phyloP scores from a whole-genome alignment of 2,888 invertebrate species.

The Aporophyla nigra region DNA sequence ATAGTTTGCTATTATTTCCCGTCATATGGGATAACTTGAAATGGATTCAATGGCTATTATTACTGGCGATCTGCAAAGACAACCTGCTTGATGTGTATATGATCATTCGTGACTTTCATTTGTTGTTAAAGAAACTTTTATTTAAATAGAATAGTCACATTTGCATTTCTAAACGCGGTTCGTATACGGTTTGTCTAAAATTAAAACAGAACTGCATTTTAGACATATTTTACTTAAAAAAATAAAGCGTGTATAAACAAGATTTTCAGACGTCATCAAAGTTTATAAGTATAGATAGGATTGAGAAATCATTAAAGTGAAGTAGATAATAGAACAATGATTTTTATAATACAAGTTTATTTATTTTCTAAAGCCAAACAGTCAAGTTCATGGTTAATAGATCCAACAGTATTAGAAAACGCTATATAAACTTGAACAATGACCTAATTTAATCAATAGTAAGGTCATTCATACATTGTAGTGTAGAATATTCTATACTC shows the following conservation, averaged over 20 bases:
- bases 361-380: background rate
- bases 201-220: no score
- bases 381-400: background rate
- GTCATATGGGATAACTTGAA: slow-evolving; percentile 12
- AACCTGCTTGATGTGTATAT: background rate
- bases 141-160: background rate
- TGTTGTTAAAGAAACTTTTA: background rate
- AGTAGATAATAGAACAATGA: no score
- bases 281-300: background rate
- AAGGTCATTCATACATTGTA: background rate
- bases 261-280: background rate
- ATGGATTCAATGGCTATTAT: slow-evolving; percentile 13
- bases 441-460: background rate
- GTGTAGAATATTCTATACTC: slow-evolving; percentile 37
- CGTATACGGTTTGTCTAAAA: background rate
- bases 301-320: no score
- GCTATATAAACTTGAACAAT: background rate
- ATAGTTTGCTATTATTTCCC: slow-evolving; percentile 30
- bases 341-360: background rate
- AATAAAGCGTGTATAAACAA: no score
- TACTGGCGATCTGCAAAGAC: slow-evolving; percentile 1
- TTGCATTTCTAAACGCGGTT: background rate
- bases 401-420: background rate
- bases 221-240: background rate
- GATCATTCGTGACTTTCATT: background rate